phyloP scores from a whole-genome alignment of 2,113 vertebrate genomes.

The Leptobrachium leishanense region DNA sequence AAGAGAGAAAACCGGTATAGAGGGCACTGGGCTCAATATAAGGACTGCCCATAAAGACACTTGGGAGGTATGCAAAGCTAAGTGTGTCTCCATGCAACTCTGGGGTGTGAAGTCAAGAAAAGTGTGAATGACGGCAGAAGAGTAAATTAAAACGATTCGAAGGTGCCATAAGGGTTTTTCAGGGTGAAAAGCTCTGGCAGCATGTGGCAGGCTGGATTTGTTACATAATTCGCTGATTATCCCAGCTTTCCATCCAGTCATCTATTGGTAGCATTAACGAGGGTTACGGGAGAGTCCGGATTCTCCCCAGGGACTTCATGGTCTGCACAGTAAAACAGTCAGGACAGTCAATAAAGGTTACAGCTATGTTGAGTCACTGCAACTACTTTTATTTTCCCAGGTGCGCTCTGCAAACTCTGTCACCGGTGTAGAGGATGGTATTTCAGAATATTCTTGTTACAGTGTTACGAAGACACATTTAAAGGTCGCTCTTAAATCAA shows the following conservation, averaged over 20 bases:
- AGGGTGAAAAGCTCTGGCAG: not conserved
- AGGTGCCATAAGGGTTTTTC: not conserved
- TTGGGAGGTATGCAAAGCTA: not conserved
- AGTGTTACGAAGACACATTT: not conserved
- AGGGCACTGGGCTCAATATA: too few species aligned
- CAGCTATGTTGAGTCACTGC: not conserved
- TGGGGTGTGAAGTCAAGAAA: too few species aligned
- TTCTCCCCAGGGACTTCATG: not conserved
- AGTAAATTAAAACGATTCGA: not conserved
- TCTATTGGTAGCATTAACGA: not conserved
- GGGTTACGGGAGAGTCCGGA: not conserved
- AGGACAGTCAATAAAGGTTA: not conserved
- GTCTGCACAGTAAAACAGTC: not conserved
- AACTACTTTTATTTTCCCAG: conserved; percentile 1
- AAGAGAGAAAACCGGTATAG: too few species aligned
- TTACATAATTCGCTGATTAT: not conserved
- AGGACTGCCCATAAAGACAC: too few species aligned
- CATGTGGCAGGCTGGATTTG: not conserved
- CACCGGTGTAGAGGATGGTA: not conserved
- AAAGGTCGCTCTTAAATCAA: not conserved
- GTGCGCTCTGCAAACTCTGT: not conserved
- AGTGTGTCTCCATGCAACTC: not conserved
- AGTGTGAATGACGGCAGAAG: not conserved
- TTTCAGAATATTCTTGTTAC: not conserved
- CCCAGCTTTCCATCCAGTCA: not conserved